A percentile compares a stretch with the other conserved stretches of the same genome.
Conservation (phyloP, 2,888 invertebrate species). For the Eupithecia insigniata region DNA sequence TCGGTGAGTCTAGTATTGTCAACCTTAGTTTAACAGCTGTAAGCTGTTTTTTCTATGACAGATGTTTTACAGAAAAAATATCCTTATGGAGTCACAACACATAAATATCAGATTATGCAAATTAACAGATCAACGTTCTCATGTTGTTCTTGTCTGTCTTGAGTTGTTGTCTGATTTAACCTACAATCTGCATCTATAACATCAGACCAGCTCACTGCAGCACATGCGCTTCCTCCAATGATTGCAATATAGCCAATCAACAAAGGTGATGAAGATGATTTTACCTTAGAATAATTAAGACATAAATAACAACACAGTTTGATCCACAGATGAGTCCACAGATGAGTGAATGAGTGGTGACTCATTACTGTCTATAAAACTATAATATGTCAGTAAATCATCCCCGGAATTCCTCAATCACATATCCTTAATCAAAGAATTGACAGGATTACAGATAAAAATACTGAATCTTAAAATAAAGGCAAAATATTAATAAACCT, state of each 20-base stretch:
- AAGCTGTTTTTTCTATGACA: background rate
- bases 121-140: background rate
- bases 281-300: background rate
- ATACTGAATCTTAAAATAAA: background rate
- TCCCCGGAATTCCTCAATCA: background rate
- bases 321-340: too few relatives aligned
- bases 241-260: background rate
- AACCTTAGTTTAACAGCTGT: background rate
- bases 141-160: background rate
- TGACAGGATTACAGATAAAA: background rate
- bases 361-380: background rate
- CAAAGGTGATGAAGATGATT: background rate
- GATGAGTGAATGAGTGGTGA: background rate
- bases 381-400: background rate
- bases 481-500: background rate
- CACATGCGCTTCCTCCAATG: background rate
- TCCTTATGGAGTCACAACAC: background rate
- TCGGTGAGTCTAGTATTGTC: conserved; percentile 85
- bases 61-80: background rate
- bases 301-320: background rate
- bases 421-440: background rate
- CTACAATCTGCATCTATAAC: background rate
- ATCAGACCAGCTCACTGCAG: background rate
- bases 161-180: background rate
- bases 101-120: background rate